These are phyloP conservation scores for Zosterops borbonicus DNA, from an alignment of 2,113 vertebrate species.

Conservation along the genomic window DNA sequence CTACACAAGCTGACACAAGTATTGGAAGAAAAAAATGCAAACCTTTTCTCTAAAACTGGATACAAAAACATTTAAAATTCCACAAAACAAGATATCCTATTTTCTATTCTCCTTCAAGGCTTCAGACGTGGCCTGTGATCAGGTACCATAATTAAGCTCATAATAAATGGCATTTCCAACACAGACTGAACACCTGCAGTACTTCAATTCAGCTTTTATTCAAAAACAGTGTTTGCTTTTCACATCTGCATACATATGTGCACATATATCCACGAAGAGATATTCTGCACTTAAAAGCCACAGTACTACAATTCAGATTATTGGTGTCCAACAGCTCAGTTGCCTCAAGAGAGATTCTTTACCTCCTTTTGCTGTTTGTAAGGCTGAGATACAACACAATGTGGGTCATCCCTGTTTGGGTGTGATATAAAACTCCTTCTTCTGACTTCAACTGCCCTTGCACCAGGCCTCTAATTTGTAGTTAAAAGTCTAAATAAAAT, in stretches of 20 bases:
- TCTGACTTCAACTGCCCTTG: background rate
- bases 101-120: background rate
- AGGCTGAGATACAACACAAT: background rate
- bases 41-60: background rate
- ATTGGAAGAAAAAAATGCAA: background rate
- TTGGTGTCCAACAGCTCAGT: background rate
- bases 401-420: background rate
- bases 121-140: background rate
- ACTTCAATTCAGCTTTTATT: background rate
- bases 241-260: background rate
- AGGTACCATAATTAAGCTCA: background rate
- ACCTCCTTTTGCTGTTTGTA: background rate
- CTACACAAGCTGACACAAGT: background rate
- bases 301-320: background rate
- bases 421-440: background rate
- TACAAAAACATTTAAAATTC: background rate
- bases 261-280: background rate
- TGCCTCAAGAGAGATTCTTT: background rate
- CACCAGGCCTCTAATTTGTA: conserved; percentile 28
- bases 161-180: background rate
- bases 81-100: background rate
- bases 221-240: background rate
- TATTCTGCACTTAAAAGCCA: background rate
- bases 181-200: background rate
- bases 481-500: conserved; percentile 8